A percentile compares a stretch with the other conserved stretches of the same genome.
These are phyloP conservation scores for Thunnus maccoyii DNA, from an alignment of 2,113 vertebrate species.

Conservation along the genomic window DNA sequence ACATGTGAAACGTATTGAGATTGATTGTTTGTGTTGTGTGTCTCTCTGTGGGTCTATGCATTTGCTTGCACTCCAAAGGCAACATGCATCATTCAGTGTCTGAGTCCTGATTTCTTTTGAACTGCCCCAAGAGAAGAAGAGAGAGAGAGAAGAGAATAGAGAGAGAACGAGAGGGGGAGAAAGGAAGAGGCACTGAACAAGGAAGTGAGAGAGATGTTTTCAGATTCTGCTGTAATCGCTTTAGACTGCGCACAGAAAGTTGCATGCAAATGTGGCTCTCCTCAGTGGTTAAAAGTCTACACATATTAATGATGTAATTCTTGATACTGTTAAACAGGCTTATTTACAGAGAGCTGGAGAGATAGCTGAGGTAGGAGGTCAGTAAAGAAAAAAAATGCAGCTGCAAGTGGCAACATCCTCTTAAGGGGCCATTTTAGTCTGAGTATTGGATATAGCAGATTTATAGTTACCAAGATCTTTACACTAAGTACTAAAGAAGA, in stretches of 20 bases:
- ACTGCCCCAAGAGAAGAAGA: too few species aligned
- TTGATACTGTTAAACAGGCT: conserved; percentile 36
- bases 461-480: too few species aligned
- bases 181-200: neutral
- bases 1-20: conserved; percentile 8
- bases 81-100: conserved; percentile 4
- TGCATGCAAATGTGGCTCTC: conserved; percentile 47
- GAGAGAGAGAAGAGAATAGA: neutral
- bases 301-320: conserved; percentile 25
- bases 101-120: conserved; percentile 5
- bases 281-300: conserved; percentile 28
- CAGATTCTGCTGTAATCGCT: conserved; percentile 20
- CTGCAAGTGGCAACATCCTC: neutral
- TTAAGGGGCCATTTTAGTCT: too few species aligned
- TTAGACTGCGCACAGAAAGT: conserved; percentile 31
- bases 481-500: too few species aligned
- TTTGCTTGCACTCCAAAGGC: neutral
- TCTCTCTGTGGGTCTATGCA: neutral
- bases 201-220: neutral
- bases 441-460: too few species aligned
- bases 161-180: neutral
- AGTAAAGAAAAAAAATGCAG: conserved; percentile 2
- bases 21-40: neutral
- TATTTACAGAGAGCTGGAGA: neutral
- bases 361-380: neutral